phyloP scores from a whole-genome alignment of 2,888 invertebrate genomes.

The Drosophila setosimentum region DNA sequence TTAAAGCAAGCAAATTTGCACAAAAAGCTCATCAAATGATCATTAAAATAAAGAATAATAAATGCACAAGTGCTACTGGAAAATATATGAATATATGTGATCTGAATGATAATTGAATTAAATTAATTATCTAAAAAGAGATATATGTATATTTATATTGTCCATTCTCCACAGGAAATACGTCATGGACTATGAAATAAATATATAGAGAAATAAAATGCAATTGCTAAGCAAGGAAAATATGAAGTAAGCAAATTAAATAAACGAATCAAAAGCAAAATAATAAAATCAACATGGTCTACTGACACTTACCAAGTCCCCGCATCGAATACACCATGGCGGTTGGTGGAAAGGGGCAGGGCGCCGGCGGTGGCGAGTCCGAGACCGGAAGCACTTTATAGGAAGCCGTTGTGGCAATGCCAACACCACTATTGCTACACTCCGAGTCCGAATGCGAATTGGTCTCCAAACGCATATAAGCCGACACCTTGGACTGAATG shows the following conservation, averaged over 20 bases:
- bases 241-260: background rate
- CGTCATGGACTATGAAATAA: slow-evolving; percentile 22
- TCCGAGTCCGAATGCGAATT: slow-evolving; percentile 85
- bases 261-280: slow-evolving; percentile 32
- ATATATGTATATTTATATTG: background rate
- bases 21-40: slow-evolving; percentile 14
- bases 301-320: slow-evolving; percentile 86
- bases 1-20: slow-evolving; percentile 15
- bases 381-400: slow-evolving; percentile 85
- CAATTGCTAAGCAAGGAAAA: slow-evolving; percentile 10
- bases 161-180: slow-evolving; percentile 8
- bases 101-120: slow-evolving; percentile 23
- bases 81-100: slow-evolving; percentile 7
- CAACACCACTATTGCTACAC: slow-evolving; percentile 84
- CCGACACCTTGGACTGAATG: slow-evolving; percentile 95
- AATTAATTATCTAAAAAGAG: slow-evolving; percentile 5
- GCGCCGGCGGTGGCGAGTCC: slow-evolving; percentile 84
- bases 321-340: slow-evolving; percentile 91
- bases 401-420: slow-evolving; percentile 84
- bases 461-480: slow-evolving; percentile 87
- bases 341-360: slow-evolving; percentile 91
- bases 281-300: slow-evolving; percentile 81
- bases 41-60: slow-evolving; percentile 4
- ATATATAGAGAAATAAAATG: slow-evolving; percentile 12
- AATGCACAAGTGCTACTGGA: slow-evolving; percentile 1